Evolutionary conservation across 2,888 invertebrate species (phyloP), one percentile per base, ranked within the genome.

Genomic region (Drosophila quinaria): DNA sequence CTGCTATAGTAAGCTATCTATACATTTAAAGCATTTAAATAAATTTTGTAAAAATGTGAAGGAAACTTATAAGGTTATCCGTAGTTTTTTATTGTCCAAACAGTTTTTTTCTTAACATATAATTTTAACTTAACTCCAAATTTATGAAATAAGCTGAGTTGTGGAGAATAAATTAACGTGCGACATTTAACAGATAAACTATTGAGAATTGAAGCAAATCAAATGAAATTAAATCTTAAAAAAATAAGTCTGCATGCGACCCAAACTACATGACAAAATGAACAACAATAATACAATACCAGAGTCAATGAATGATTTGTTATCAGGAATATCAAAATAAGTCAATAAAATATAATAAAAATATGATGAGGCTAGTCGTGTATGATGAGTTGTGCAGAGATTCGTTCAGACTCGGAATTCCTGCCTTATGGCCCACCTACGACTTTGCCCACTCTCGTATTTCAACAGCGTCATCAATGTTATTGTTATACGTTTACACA

Each of bases 341-440:
- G 80, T 66, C 81, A 78, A 86, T 86, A 83, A 86, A 84, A 86
- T 80, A 80, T 74, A 69, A 84, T 84, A 81, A 70, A 84, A 84
- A 81, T 86, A 85, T 84, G 79, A 81, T 82, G 70, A 65, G 60
- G 70, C 50, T 66, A 74, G 61, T 77, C 70, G 82, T 72, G 70
- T 72, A 66, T 71, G 80, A 73, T 77, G 74, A 64, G 62, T 63
- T 76, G 70, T 59, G 58, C 62, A 79, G 37, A 29, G 19, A 70
- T 13, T 31, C 41, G 49, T 17, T 4, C 29, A 37, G 41, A 50
- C 15, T 13, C 42, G 37, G 25, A 47, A 33, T 15, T 33, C 31
- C 19, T 25, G 19, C 25, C 25, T 31, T 17, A 17, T 6, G 29
- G 6, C 44, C 62, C 39, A 47, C 42, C 35, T 51, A 46, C 22